phyloP scores from a whole-genome alignment of 2,888 invertebrate genomes.

The Nephrotoma flavescens region DNA sequence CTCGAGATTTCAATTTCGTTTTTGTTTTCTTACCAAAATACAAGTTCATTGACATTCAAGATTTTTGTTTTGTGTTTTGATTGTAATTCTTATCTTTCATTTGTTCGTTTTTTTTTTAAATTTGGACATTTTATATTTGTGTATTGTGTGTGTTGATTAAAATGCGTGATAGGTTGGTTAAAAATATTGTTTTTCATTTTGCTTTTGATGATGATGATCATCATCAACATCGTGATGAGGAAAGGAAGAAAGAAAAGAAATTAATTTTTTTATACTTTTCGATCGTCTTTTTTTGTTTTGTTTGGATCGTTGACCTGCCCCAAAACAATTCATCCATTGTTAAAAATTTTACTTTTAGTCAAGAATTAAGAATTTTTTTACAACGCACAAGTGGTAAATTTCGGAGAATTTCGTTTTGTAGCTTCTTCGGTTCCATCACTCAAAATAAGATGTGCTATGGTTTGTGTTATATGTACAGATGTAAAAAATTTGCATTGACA shows the following conservation, averaged over 20 bases:
- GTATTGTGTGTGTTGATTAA: neutral
- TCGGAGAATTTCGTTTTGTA: neutral
- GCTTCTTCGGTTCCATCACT: neutral
- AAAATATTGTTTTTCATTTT: neutral
- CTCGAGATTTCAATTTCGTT: constrained; percentile 8
- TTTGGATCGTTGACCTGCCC: neutral
- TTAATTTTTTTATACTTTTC: neutral
- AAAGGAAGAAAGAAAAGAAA: neutral
- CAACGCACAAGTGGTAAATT: neutral
- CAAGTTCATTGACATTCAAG: neutral
- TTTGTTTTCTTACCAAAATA: neutral
- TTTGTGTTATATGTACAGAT: neutral
- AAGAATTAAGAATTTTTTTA: neutral
- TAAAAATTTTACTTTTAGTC: neutral
- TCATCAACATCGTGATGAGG: neutral
- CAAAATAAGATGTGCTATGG: neutral
- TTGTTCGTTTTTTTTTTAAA: neutral
- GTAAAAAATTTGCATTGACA: neutral
- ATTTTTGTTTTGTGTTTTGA: neutral
- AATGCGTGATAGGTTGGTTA: neutral
- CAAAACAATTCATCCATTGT: neutral
- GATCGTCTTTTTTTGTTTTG: neutral
- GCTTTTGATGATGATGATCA: neutral
- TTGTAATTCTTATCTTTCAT: neutral
- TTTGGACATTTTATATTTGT: neutral